A percentile compares a stretch with the other conserved stretches of the same genome.
phyloP scores from a whole-genome alignment of 2,797 vertebrate genomes.

The Morelia viridis region DNA sequence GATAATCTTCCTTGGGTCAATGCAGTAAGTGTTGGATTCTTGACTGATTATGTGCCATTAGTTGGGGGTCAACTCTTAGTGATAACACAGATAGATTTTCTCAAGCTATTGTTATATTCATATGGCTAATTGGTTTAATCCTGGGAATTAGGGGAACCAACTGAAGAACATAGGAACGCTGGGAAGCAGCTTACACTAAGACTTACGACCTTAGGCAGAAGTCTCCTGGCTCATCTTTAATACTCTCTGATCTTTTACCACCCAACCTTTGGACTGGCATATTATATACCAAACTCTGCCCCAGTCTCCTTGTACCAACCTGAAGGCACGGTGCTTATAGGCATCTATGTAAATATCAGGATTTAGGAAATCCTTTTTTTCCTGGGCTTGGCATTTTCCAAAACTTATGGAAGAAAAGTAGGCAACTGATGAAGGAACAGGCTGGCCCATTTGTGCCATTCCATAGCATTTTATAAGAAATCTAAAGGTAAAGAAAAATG shows the following conservation, averaged over 20 bases:
- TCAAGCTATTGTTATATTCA: not conserved
- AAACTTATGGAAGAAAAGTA: slow-evolving; percentile 64
- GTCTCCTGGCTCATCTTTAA: not conserved
- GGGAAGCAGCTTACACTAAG: not conserved
- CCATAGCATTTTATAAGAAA: slow-evolving; percentile 76
- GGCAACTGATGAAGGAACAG: slow-evolving; percentile 66
- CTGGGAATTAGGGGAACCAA: not conserved
- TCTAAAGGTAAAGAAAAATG: slow-evolving; percentile 56
- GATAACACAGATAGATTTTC: not conserved
- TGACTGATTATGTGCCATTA: not conserved
- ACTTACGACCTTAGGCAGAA: not conserved
- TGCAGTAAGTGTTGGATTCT: not conserved
- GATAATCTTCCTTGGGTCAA: not conserved
- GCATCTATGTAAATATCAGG: slow-evolving; percentile 70
- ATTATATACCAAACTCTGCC: not conserved
- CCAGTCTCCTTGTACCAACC: slow-evolving; percentile 56
- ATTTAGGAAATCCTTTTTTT: slow-evolving; percentile 69
- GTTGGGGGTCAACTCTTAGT: not conserved
- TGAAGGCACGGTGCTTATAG: slow-evolving; percentile 69
- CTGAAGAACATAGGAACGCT: not conserved
- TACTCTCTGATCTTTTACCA: not conserved
- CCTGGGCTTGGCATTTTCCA: slow-evolving; percentile 65
- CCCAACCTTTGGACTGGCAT: not conserved
- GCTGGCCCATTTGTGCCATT: slow-evolving; percentile 48
- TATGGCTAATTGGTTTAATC: not conserved